phyloP scores from a whole-genome alignment of 2,797 vertebrate genomes.

The Danio choprae region DNA sequence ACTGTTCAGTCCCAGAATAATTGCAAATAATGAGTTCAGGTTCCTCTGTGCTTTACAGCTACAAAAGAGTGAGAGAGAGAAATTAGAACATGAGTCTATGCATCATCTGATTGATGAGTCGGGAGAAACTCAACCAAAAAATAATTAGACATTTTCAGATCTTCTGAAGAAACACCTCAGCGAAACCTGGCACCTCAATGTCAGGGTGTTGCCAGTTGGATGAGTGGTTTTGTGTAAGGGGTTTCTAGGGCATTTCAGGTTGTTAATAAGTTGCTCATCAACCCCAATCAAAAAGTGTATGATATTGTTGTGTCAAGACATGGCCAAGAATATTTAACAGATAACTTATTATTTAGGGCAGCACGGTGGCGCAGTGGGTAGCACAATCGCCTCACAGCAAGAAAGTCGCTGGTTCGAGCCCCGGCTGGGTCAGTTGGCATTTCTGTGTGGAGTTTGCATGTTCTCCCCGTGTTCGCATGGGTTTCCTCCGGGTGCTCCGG shows the following conservation, averaged over 20 bases:
- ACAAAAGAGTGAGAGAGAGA: constrained; percentile 4
- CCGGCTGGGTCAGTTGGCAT: too few relatives aligned
- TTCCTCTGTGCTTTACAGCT: constrained; percentile 97
- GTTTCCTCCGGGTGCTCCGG: too few relatives aligned
- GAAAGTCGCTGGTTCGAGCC: too few relatives aligned
- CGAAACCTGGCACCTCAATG: background rate
- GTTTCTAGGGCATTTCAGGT: background rate
- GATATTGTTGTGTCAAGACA: background rate
- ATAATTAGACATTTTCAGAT: background rate
- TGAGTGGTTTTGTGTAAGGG: background rate
- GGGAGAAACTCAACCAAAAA: background rate
- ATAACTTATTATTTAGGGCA: too few relatives aligned
- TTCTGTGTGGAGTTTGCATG: too few relatives aligned
- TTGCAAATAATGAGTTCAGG: constrained; percentile 95
- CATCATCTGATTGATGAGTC: background rate
- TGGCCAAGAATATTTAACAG: background rate
- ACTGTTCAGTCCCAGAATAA: constrained; percentile 97
- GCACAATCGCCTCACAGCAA: too few relatives aligned
- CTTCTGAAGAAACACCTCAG: too few relatives aligned
- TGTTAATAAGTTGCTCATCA: background rate
- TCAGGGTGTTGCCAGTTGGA: background rate
- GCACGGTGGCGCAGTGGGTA: too few relatives aligned
- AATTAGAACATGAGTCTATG: background rate
- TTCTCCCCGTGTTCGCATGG: too few relatives aligned
- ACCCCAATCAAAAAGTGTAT: background rate